These are phyloP conservation scores for Corythoichthys intestinalis DNA, from an alignment of 2,113 vertebrate genomes.

Conservation along the genomic window DNA sequence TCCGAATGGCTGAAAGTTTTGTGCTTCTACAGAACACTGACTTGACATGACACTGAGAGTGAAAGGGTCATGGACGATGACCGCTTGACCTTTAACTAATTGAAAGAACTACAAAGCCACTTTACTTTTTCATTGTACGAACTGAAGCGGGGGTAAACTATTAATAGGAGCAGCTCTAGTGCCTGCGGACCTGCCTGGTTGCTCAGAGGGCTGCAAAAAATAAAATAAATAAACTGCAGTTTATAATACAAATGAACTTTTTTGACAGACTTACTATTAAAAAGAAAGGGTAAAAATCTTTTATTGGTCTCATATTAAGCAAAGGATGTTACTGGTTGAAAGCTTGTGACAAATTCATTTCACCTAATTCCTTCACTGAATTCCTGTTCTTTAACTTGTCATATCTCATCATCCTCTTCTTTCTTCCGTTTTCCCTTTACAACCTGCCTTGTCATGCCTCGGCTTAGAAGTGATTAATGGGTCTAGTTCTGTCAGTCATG, in stretches of 20 bases:
- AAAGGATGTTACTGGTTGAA: background rate
- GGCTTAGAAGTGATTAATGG: background rate
- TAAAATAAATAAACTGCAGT: no score
- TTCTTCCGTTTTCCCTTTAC: background rate
- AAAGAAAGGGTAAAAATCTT: background rate
- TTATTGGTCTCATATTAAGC: background rate
- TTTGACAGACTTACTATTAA: background rate
- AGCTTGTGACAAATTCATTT: background rate
- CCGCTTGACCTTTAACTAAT: conserved; percentile 25
- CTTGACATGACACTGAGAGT: background rate
- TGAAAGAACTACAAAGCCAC: conserved; percentile 16
- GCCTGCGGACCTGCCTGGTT: background rate
- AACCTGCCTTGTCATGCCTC: background rate
- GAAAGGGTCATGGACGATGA: conserved; percentile 13
- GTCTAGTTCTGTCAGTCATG: background rate
- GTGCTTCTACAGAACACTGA: conserved; percentile 1
- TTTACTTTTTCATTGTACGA: background rate
- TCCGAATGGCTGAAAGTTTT: conserved; percentile 7
- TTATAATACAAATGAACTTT: background rate
- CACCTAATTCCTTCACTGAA: background rate
- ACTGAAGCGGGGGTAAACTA: background rate
- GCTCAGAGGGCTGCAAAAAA: background rate
- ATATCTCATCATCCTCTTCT: background rate
- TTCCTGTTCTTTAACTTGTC: background rate
- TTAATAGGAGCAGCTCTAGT: no score